phyloP scores from a whole-genome alignment of 2,888 invertebrate species.

The Aricia artaxerxes region DNA sequence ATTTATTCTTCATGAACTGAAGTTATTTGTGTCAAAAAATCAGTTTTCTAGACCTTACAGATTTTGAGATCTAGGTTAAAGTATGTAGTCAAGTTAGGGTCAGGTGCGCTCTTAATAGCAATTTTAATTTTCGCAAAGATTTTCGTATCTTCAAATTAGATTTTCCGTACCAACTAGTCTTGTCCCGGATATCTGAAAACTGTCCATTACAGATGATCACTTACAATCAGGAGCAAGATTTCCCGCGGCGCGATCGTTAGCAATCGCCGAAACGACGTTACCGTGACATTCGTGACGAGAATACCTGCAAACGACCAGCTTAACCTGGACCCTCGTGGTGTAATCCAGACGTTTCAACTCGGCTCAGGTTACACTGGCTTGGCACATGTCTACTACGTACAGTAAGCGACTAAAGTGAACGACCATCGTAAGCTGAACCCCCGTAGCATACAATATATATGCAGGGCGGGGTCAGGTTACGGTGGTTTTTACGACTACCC shows the following conservation, averaged over 20 bases:
- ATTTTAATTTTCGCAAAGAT: background rate
- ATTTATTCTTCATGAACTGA: too few species aligned
- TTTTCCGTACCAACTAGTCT: background rate
- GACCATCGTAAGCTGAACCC: background rate
- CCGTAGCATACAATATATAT: background rate
- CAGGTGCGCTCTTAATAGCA: too few species aligned
- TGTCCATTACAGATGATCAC: constrained; percentile 13
- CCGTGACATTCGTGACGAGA: constrained; percentile 59
- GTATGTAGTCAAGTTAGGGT: too few species aligned
- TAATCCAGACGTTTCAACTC: background rate
- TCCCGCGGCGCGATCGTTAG: constrained; percentile 54
- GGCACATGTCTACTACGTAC: background rate
- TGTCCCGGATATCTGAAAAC: background rate
- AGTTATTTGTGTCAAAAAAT: too few species aligned
- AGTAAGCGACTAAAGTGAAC: background rate
- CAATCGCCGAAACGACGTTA: constrained; percentile 68
- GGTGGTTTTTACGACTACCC: background rate
- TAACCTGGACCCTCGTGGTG: background rate
- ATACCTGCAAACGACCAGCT: constrained; percentile 47
- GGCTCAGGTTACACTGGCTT: background rate
- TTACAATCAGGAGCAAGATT: constrained; percentile 47
- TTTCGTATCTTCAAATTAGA: background rate
- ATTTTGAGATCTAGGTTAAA: too few species aligned
- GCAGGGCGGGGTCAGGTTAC: background rate
- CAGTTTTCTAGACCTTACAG: too few species aligned